A percentile compares a stretch with the other conserved stretches of the same genome.
These are phyloP conservation scores for Eumerus sabulonum DNA, from an alignment of 2,888 invertebrate species.

Conservation along the genomic window DNA sequence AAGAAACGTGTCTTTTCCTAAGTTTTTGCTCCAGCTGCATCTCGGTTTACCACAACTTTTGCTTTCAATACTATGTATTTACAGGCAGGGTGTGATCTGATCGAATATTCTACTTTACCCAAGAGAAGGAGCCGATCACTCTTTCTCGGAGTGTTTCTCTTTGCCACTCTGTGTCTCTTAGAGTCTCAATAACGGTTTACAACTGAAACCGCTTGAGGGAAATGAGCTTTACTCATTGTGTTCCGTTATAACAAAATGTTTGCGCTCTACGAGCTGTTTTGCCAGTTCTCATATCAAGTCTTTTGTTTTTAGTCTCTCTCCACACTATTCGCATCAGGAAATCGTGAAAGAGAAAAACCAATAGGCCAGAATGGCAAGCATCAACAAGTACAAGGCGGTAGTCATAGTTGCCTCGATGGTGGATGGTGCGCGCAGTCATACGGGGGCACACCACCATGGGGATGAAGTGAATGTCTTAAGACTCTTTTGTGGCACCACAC, in stretches of 20 bases:
- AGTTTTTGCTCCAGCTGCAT: conserved; percentile 35
- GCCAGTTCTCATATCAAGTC: conserved; percentile 54
- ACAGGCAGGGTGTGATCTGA: conserved; percentile 44
- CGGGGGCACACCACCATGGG: conserved; percentile 40
- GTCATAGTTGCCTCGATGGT: conserved; percentile 19
- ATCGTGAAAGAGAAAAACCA: conserved; percentile 47
- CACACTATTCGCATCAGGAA: conserved; percentile 20
- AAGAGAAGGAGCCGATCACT: conserved; percentile 8
- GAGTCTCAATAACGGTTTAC: conserved; percentile 58
- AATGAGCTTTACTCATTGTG: conserved; percentile 47
- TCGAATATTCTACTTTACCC: neutral
- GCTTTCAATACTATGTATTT: conserved; percentile 63
- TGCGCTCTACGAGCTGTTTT: no score
- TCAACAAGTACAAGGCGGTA: conserved; percentile 54
- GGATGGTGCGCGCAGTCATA: conserved; percentile 27
- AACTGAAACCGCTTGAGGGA: conserved; percentile 48
- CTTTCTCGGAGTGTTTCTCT: no score
- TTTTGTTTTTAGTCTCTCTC: conserved; percentile 61
- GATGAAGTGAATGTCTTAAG: conserved; percentile 69
- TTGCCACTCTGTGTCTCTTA: conserved; percentile 28
- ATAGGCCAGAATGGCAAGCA: conserved; percentile 20
- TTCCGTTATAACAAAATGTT: no score
- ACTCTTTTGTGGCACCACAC: conserved; percentile 67
- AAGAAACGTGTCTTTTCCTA: conserved; percentile 51
- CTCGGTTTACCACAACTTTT: conserved; percentile 57